phyloP scores from a whole-genome alignment of 2,113 vertebrate species.

The Cephalopholis sonnerati region DNA sequence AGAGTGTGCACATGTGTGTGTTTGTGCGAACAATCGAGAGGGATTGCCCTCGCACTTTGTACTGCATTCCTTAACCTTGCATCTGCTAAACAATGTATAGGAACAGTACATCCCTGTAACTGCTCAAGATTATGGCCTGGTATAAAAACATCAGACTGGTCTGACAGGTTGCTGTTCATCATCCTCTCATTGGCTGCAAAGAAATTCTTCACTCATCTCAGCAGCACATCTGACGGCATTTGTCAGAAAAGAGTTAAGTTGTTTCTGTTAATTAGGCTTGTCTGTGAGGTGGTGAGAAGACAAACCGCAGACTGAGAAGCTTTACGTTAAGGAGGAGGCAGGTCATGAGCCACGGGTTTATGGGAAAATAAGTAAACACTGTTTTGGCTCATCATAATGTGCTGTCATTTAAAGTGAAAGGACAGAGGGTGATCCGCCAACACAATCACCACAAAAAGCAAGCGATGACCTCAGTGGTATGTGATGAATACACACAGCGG shows the following conservation, averaged over 20 bases:
- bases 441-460: slow-evolving; percentile 33
- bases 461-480: slow-evolving; percentile 11
- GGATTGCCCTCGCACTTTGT: slow-evolving; percentile 14
- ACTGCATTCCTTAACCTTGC: slow-evolving; percentile 36
- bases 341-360: slow-evolving; percentile 3
- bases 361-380: slow-evolving; percentile 33
- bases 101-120: slow-evolving; percentile 21
- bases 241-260: slow-evolving; percentile 14
- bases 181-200: slow-evolving; percentile 14
- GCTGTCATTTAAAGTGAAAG: slow-evolving; percentile 37
- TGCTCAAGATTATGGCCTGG: slow-evolving; percentile 37
- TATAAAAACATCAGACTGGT: slow-evolving; percentile 26
- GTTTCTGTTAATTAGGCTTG: slow-evolving; percentile 20
- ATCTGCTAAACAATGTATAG: slow-evolving; percentile 4
- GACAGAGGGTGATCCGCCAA: slow-evolving; percentile 33
- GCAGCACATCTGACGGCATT: slow-evolving; percentile 29
- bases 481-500: slow-evolving; percentile 4
- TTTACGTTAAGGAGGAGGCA: not conserved
- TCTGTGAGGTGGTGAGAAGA: slow-evolving; percentile 17
- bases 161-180: not conserved
- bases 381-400: slow-evolving; percentile 17
- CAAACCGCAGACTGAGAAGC: slow-evolving; percentile 3
- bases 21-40: slow-evolving; percentile 2
- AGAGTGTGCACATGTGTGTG: slow-evolving; percentile 13
- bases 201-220: slow-evolving; percentile 25